Evolutionary conservation across 2,797 vertebrate genomes (phyloP), one percentile per base, ranked within the genome.

Genomic region (Schizothorax lantsangensis): DNA sequence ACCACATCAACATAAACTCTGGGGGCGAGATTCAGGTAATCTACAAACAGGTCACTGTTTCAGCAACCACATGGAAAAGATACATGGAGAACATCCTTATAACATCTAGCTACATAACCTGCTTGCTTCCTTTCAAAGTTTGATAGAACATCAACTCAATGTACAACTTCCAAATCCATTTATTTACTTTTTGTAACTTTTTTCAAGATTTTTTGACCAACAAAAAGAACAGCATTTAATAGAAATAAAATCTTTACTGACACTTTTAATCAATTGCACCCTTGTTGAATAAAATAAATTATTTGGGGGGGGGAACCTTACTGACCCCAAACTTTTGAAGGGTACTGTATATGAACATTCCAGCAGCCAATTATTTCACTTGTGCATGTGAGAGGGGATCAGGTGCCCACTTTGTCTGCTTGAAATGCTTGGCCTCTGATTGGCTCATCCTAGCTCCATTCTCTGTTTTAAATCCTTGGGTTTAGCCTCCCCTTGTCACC

Each of bases 381-480:
- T 91, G 75, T 84, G 87, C 88, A 88, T 91, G 91, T 90, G 90
- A 94, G 90, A 92, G 87, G 79, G 91, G 91, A 93, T 94, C 93
- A 94, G 93, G 90, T 93, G 90, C 86, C 90, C 88, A 92, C 90
- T 93, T 92, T 92, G 89, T 91, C 88, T 54, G 88, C 85, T 79
- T 88, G 49, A 93, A 92, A 92, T 91, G 12, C 85, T 88, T 89
- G 84, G 43, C 19, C 73, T 90, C 80, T 87, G 84, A 94, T 91
- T 93, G 91, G 91, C 75, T 91, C 87, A 87, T 82, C 81, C 47
- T 83, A 80, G 88, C 84, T 88, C 88, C 85, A 89, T 90, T 93
- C 91, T 90, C 81, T 84, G 73, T 43, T 90, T 91, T 89, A 91
- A 94, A 92, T 85, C 91, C 90, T 82, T 85, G 86, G 86, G 90